A percentile compares a stretch with the other conserved stretches of the same genome.
Evolutionary conservation across 1,140 invertebrate genomes (phyloP).

Genomic region (Ceratina australensis): DNA sequence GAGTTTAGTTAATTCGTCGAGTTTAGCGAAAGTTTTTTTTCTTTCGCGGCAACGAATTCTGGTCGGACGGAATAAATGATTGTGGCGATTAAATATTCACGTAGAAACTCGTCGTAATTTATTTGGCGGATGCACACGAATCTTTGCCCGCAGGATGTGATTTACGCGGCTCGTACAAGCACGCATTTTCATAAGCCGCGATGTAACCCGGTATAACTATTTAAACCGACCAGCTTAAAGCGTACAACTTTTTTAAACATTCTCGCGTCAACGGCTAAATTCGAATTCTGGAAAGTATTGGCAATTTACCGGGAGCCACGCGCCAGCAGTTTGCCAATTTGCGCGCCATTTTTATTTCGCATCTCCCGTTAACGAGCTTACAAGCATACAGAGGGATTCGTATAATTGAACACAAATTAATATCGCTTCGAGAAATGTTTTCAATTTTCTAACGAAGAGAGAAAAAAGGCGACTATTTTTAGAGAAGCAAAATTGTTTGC

Average conservation of each 20-base stretch:
- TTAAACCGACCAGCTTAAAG: neutral
- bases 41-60: constrained; percentile 1
- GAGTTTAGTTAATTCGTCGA: constrained; percentile 40
- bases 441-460: neutral
- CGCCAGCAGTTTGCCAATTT: neutral
- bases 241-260: neutral
- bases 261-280: neutral
- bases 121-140: constrained; percentile 24
- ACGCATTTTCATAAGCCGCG: constrained; percentile 17
- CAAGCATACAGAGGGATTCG: neutral
- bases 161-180: constrained; percentile 17
- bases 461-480: neutral
- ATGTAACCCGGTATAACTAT: neutral
- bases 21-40: constrained; percentile 17
- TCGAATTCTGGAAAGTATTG: neutral
- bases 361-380: neutral
- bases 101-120: constrained; percentile 16
- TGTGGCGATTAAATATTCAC: constrained; percentile 39
- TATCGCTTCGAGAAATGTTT: neutral
- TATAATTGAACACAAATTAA: too few species aligned
- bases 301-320: neutral
- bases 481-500: too few species aligned
- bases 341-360: neutral
- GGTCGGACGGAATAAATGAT: constrained; percentile 25
- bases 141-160: constrained; percentile 11